Conservation (phyloP, 2,113 vertebrate species). For the Tichodroma muraria region DNA sequence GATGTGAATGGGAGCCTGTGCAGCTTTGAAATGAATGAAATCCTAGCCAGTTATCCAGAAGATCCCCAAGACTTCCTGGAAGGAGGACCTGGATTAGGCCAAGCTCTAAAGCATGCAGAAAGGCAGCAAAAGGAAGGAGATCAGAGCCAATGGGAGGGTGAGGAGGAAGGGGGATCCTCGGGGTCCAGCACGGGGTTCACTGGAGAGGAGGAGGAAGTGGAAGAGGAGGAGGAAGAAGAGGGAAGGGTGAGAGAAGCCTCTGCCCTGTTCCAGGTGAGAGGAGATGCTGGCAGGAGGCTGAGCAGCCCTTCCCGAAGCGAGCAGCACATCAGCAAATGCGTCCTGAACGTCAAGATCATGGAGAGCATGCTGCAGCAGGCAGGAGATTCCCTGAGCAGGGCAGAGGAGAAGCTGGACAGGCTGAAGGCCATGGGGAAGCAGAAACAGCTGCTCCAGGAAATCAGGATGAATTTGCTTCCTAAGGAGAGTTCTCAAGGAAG, state of each 20-base stretch:
- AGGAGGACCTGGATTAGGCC: not conserved
- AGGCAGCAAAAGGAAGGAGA: not conserved
- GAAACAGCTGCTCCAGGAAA: not conserved
- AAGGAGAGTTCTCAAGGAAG: not conserved
- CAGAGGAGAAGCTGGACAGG: not conserved
- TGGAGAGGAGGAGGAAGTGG: not conserved
- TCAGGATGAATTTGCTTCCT: not conserved
- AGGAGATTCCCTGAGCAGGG: not conserved
- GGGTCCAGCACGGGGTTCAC: not conserved
- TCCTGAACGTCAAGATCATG: constrained; percentile 60
- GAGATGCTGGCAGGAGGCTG: not conserved
- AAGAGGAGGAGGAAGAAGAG: not conserved
- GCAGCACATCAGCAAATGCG: constrained; percentile 48
- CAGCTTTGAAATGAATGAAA: constrained; percentile 72
- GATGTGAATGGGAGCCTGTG: constrained; percentile 45
- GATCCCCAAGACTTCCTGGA: not conserved
- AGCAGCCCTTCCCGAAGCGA: not conserved
- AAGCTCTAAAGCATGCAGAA: not conserved
- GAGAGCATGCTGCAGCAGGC: constrained; percentile 54
- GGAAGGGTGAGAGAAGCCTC: not conserved
- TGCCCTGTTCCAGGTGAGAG: not conserved
- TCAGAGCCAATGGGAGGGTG: not conserved
- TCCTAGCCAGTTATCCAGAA: constrained; percentile 53
- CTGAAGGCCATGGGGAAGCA: not conserved
- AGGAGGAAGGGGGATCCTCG: not conserved